These are phyloP conservation scores for Myripristis murdjan DNA, from an alignment of 2,797 vertebrate species.

Conservation along the genomic window DNA sequence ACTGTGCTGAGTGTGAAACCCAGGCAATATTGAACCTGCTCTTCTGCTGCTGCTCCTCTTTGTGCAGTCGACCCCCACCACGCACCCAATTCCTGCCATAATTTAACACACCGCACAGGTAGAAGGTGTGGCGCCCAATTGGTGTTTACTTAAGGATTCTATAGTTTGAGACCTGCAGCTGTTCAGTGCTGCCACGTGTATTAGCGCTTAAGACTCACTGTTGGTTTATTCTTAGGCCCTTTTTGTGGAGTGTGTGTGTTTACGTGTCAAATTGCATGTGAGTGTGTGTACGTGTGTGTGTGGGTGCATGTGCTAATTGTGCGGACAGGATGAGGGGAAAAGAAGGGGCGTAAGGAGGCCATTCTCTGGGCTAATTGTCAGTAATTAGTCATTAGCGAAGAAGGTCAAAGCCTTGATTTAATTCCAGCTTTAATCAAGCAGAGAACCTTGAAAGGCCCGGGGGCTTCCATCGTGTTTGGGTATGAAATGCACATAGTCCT, in stretches of 20 bases:
- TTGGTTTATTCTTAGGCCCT: slow-evolving; percentile 25
- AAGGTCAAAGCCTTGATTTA: slow-evolving; percentile 85
- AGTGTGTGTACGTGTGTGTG: slow-evolving; percentile 45
- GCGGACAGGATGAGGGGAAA: slow-evolving; percentile 66
- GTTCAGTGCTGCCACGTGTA: slow-evolving; percentile 11
- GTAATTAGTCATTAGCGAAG: slow-evolving; percentile 85
- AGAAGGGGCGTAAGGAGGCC: slow-evolving; percentile 68
- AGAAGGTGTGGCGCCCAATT: slow-evolving; percentile 67
- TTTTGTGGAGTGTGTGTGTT: slow-evolving; percentile 49
- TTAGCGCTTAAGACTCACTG: slow-evolving; percentile 56
- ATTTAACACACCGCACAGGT: slow-evolving; percentile 75
- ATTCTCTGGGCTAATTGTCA: slow-evolving; percentile 82
- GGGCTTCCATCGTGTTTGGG: slow-evolving; percentile 55
- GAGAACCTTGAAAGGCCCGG: slow-evolving; percentile 72
- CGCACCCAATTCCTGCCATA: slow-evolving; percentile 47
- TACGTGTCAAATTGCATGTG: slow-evolving; percentile 31
- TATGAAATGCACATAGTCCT: slow-evolving; percentile 44
- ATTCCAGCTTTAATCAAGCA: slow-evolving; percentile 83
- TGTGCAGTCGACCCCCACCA: slow-evolving; percentile 39
- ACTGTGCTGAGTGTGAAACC: slow-evolving; percentile 47
- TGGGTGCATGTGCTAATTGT: slow-evolving; percentile 59
- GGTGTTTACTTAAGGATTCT: slow-evolving; percentile 76
- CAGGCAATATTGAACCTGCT: slow-evolving; percentile 49
- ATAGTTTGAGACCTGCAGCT: slow-evolving; percentile 35
- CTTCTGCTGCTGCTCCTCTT: slow-evolving; percentile 37